phyloP scores from a whole-genome alignment of 2,113 vertebrate genomes.

The Benitochromis conjunctus region DNA sequence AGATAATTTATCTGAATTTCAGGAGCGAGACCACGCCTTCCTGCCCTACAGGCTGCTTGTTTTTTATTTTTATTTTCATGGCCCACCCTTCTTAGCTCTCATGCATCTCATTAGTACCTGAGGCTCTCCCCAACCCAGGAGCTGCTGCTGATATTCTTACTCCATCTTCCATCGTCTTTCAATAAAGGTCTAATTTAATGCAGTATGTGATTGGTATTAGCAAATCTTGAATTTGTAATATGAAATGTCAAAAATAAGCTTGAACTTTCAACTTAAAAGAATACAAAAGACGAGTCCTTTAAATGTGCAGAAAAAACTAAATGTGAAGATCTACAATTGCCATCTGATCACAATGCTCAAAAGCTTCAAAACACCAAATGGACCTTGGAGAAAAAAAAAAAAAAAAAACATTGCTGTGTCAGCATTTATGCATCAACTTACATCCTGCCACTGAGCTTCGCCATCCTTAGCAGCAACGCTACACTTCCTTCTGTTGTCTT shows the following conservation, averaged over 20 bases:
- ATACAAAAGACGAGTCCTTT: neutral
- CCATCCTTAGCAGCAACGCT: slow-evolving; percentile 77
- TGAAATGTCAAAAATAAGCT: neutral
- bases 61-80: neutral
- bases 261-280: neutral
- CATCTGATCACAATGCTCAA: neutral
- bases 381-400: too few species aligned
- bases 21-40: neutral
- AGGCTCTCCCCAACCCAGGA: neutral
- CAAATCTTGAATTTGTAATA: neutral
- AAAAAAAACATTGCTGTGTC: neutral
- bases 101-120: neutral
- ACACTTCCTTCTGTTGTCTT: slow-evolving; percentile 75
- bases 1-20: neutral
- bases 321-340: neutral
- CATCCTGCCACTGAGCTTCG: slow-evolving; percentile 92
- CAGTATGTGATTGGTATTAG: neutral
- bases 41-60: neutral
- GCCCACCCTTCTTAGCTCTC: neutral
- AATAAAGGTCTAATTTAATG: neutral
- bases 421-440: too few species aligned
- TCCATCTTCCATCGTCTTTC: neutral
- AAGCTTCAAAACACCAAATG: neutral
- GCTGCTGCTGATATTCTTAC: neutral
- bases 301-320: neutral